phyloP scores from a whole-genome alignment of 2,797 vertebrate species.

The Adelosebastes latens region DNA sequence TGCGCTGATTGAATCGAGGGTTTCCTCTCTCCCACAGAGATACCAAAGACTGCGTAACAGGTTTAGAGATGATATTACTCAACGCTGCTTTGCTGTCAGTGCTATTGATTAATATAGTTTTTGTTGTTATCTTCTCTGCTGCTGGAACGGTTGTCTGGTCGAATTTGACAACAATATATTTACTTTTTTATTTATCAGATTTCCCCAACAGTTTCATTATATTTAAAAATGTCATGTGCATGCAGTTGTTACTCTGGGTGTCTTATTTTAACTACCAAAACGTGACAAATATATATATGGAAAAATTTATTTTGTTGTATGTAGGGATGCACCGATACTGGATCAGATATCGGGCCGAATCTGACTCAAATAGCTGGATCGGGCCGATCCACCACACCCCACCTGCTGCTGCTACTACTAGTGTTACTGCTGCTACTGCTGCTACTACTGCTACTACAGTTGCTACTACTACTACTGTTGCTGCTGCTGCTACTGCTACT shows the following conservation, averaged over 20 bases:
- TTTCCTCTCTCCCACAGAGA: slow-evolving; percentile 24
- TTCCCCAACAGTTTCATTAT: neutral
- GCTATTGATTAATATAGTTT: slow-evolving; percentile 12
- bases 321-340: too few species aligned
- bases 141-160: neutral
- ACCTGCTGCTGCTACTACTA: too few species aligned
- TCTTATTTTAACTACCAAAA: neutral
- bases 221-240: neutral
- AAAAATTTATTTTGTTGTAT: neutral
- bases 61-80: slow-evolving; percentile 25
- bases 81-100: neutral
- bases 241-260: neutral
- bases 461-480: too few species aligned
- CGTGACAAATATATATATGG: neutral
- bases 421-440: too few species aligned
- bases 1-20: slow-evolving; percentile 45
- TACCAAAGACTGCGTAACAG: neutral
- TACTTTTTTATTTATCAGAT: neutral
- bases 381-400: too few species aligned
- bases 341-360: too few species aligned
- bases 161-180: neutral
- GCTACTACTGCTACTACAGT: too few species aligned
- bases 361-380: too few species aligned
- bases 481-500: too few species aligned
- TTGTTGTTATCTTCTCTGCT: neutral